Evolutionary conservation across 2,888 invertebrate species (phyloP).

Genomic region (Anorthoa munda): DNA sequence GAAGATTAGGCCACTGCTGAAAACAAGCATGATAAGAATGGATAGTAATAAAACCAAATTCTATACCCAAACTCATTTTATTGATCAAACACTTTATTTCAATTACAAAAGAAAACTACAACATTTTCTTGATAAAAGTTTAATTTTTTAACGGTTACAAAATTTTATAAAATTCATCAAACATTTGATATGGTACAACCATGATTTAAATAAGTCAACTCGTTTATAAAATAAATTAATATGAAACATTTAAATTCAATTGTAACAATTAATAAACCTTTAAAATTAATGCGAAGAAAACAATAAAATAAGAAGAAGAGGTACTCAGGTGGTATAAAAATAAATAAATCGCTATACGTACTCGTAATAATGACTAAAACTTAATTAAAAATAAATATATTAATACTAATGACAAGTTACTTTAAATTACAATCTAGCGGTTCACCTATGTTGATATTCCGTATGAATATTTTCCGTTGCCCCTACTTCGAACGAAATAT

Average conservation of each 20-base stretch:
- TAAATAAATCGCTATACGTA: constrained; percentile 84
- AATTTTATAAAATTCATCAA: constrained; percentile 55
- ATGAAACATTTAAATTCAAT: constrained; percentile 63
- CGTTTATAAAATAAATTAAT: constrained; percentile 54
- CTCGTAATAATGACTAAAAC: constrained; percentile 82
- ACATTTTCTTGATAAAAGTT: constrained; percentile 69
- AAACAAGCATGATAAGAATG: background rate
- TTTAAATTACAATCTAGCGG: constrained; percentile 89
- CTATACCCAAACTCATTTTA: constrained; percentile 18
- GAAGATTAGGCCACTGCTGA: too few species aligned
- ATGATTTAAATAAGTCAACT: constrained; percentile 55
- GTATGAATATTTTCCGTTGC: constrained; percentile 88
- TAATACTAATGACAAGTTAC: constrained; percentile 91
- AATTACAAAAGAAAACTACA: constrained; percentile 65
- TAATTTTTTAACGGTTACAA: constrained; percentile 71
- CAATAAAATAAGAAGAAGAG: constrained; percentile 85
- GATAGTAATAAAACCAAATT: constrained; percentile 24
- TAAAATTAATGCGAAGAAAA: constrained; percentile 73
- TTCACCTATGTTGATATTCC: constrained; percentile 87
- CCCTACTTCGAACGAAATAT: constrained; percentile 81
- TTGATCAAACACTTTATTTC: constrained; percentile 8
- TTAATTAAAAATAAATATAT: constrained; percentile 89
- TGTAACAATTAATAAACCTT: constrained; percentile 75
- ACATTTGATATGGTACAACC: constrained; percentile 56
- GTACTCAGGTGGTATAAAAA: constrained; percentile 89